A percentile compares a stretch with the other conserved stretches of the same genome.
phyloP scores from a whole-genome alignment of 2,797 vertebrate species.

The Neosilurus mollespiculum region DNA sequence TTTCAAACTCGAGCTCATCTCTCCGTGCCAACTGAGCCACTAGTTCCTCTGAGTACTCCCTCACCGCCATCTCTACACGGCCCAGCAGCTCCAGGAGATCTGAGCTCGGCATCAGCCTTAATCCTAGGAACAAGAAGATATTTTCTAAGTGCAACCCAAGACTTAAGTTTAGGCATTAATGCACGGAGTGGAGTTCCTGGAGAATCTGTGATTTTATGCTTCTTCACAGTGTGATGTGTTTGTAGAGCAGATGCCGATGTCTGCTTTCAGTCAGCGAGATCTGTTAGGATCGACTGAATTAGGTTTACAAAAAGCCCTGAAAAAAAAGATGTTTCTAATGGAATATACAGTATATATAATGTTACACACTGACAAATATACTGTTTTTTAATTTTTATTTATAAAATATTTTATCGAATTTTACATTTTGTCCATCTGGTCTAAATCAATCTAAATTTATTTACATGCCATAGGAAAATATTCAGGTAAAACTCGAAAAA shows the following conservation, averaged over 20 bases:
- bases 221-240: not conserved
- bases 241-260: not conserved
- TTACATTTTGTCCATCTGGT: not conserved
- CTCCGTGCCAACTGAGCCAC: slow-evolving; percentile 88
- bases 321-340: not conserved
- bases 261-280: not conserved
- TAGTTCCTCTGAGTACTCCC: slow-evolving; percentile 87
- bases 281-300: not conserved
- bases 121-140: slow-evolving; percentile 66
- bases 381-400: not conserved
- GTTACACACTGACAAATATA: not conserved
- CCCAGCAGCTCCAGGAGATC: slow-evolving; percentile 80
- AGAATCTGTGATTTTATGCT: not conserved
- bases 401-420: not conserved
- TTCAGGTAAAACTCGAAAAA: not conserved
- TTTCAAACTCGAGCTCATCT: slow-evolving; percentile 92
- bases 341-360: not conserved
- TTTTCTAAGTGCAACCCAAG: not conserved
- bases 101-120: slow-evolving; percentile 80
- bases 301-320: not conserved
- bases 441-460: not conserved
- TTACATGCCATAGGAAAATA: not conserved
- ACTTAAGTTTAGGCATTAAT: not conserved
- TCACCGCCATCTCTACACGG: slow-evolving; percentile 81
- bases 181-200: not conserved